Evolutionary conservation across 2,113 vertebrate genomes (phyloP).

Genomic region (Tenebrosternarchus preto): DNA sequence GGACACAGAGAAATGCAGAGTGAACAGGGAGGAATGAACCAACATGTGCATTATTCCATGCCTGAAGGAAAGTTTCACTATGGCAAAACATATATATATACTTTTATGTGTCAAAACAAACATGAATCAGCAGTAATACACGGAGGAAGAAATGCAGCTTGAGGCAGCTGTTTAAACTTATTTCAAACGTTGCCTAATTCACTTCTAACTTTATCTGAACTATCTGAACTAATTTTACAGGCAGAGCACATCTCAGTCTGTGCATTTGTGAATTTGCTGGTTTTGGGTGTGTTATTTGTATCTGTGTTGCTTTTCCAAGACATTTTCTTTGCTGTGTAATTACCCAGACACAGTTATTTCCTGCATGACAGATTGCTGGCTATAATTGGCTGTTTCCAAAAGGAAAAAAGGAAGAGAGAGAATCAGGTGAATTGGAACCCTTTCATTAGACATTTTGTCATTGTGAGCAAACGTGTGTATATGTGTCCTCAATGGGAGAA

Average conservation of each 20-base stretch:
- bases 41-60: neutral
- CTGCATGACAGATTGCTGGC: slow-evolving; percentile 69
- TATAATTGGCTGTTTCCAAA: slow-evolving; percentile 71
- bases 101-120: neutral
- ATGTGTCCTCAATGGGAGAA: slow-evolving; percentile 13
- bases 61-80: neutral
- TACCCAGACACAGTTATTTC: slow-evolving; percentile 75
- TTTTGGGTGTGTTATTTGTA: slow-evolving; percentile 61
- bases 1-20: slow-evolving; percentile 2
- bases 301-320: slow-evolving; percentile 63
- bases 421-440: slow-evolving; percentile 71
- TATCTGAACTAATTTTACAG: slow-evolving; percentile 38
- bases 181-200: slow-evolving; percentile 1
- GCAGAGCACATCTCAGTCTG: slow-evolving; percentile 51
- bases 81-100: neutral
- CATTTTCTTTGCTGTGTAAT: slow-evolving; percentile 69
- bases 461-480: neutral
- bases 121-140: slow-evolving; percentile 1
- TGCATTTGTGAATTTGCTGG: slow-evolving; percentile 35
- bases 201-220: slow-evolving; percentile 18
- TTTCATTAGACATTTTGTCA: slow-evolving; percentile 61
- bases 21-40: neutral
- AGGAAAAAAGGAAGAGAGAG: slow-evolving; percentile 60
- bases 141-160: neutral
- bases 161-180: neutral